Base-by-base conservation (phyloP, 2,797 vertebrate genomes). In the Myiotriccus ornatus region DNA sequence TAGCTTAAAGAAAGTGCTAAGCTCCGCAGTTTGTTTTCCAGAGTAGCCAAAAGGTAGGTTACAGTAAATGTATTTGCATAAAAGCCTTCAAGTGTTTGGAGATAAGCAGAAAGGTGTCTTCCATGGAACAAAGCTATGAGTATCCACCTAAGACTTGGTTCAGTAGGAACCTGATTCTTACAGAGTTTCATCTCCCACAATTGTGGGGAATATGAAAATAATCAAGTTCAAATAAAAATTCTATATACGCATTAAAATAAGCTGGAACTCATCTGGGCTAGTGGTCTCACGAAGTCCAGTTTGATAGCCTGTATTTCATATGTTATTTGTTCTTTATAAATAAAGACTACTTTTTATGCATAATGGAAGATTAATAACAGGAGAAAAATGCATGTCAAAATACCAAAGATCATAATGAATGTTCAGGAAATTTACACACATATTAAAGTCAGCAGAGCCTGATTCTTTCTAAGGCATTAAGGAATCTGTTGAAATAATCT, bases 261-360 rank as follows among this genome's bases (percentile, higher is more conserved):
- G 17, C 2, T 39, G 44, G 52, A 77, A 53, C 16, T 30, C 39
- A 28, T 46, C 14, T 46, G 24, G 20, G 46, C 39, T 62, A 16
- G 49, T 12, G 14, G 19, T 14, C 25, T 28, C 21, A 56, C 0
- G 0, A 80, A 80, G 37, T n/a, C 14, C 22, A 68, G 23, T 57
- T 86, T 1, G 0, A 22, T 56, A 79, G 24, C 16, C 35, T 19
- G 1, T 52, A 67, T 14, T 55, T 43, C 10, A 55, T 68, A 50
- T 5, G 7, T 86, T 32, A 37, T 34, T 86, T 49, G 37, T 25
- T 64, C 27, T 74, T 84, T 52, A 47, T 68, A 88, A 46, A 46
- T 60, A 84, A 55, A 64, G 32, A 55, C 15, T 41, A 7, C 2
- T 59, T 92, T 88, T 59, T 35, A 37, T n/a, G 7, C 7, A 25